phyloP scores from a whole-genome alignment of 2,888 invertebrate genomes.

The Alloplasta piceator region DNA sequence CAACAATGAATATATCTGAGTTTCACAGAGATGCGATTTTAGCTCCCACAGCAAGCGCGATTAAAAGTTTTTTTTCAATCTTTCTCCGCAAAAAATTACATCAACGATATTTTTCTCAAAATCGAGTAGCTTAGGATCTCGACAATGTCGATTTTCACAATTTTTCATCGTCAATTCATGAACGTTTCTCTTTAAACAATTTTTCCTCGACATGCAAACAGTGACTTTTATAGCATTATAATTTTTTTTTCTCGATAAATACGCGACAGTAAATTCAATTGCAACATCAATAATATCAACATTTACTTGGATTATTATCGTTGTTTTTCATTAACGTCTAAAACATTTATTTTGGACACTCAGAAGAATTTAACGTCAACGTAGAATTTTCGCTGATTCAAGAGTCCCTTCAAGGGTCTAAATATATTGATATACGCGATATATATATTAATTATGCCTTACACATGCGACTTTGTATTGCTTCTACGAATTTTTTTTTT shows the following conservation, averaged over 20 bases:
- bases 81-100: constrained; percentile 5
- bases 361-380: constrained; percentile 44
- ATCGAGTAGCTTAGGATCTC: constrained; percentile 78
- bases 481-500: constrained; percentile 74
- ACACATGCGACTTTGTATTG: constrained; percentile 70
- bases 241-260: constrained; percentile 62
- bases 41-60: constrained; percentile 64
- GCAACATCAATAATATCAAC: constrained; percentile 49
- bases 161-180: constrained; percentile 7
- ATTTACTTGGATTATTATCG: constrained; percentile 45
- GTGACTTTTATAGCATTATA: constrained; percentile 22
- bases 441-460: constrained; percentile 51
- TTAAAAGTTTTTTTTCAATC: constrained; percentile 14
- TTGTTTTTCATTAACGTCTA: constrained; percentile 30
- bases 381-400: constrained; percentile 21
- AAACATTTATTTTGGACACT: constrained; percentile 39
- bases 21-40: constrained; percentile 48
- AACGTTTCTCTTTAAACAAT: not conserved
- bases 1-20: constrained; percentile 34
- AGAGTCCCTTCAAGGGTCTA: constrained; percentile 21
- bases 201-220: constrained; percentile 28
- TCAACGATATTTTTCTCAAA: constrained; percentile 28
- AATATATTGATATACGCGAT: constrained; percentile 51
- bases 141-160: constrained; percentile 28
- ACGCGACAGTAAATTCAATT: constrained; percentile 68